Base-by-base conservation (phyloP, 2,888 invertebrate genomes). In the Caenorhabditis panamensis region DNA sequence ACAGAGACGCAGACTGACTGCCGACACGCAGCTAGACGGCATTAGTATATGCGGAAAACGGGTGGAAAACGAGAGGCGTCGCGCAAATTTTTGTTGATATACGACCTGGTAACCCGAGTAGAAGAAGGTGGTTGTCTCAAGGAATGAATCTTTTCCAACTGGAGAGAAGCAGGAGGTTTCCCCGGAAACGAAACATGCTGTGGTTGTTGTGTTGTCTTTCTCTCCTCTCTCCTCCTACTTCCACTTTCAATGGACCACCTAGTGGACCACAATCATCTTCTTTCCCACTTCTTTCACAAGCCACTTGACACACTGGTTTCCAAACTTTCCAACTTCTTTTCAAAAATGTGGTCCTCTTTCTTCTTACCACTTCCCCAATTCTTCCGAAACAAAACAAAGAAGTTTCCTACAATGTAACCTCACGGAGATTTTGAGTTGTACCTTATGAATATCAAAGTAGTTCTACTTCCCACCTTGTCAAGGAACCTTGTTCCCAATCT, bases 21-120 rank as follows among this genome's bases (percentile, higher is more conserved):
- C n/a, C 24, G 69, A 36, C 51, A 53, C 49, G 49, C 69, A 51
- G 36, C 36, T 36, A 36, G 36, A 44, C 41, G 69, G 69, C 69
- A 71, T 71, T 72, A 72, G 44, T 71, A 44, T 44, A 62, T 44
- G 71, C 71, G 71, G 71, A 72, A 72, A 56, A 71, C 61, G 69
- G 59, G 54, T 47, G 58, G 49, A 68, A 69, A 44, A 54, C 61
- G 47, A 44, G 37, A 44, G 31, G 31, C 51, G 5, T n/a, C 18
- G 24, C 26, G 44, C 62, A 63, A 56, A 31, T 49, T 61, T 53
- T 71, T 71, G 72, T 72, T 72, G 72, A 63, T 72, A 73, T 64
- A 73, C 44, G 64, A 73, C 72, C 72, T 64, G 62, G 64, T 58
- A 62, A 73, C 72, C 63, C 56, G 63, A 72, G 69, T 13, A 13